Percentiles rank a stretch among this genome's conserved stretches.
phyloP scores from a whole-genome alignment of 2,113 vertebrate species.

The Tachycineta bicolor region DNA sequence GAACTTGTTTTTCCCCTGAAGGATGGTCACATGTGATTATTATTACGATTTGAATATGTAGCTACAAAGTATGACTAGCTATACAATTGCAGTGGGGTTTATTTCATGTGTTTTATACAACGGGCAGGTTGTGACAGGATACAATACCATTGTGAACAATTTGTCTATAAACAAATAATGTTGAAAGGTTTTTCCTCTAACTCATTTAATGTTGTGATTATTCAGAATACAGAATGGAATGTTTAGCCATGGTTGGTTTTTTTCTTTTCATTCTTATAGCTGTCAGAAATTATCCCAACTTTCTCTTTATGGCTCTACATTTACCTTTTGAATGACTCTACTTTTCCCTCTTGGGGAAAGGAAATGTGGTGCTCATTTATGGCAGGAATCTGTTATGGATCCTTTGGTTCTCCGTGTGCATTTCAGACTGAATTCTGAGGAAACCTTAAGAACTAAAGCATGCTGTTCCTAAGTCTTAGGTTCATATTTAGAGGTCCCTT shows the following conservation, averaged over 20 bases:
- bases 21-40: fast-evolving
- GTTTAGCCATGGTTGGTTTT: not conserved
- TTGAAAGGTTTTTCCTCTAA: not conserved
- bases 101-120: not conserved
- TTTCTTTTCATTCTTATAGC: not conserved
- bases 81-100: too few species aligned
- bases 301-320: not conserved
- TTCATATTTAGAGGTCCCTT: not conserved
- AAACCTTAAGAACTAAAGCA: not conserved
- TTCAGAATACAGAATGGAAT: not conserved
- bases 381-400: not conserved
- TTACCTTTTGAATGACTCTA: not conserved
- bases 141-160: not conserved
- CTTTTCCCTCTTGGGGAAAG: not conserved
- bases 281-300: not conserved
- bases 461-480: not conserved
- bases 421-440: not conserved
- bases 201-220: not conserved
- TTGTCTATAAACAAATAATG: not conserved
- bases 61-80: not conserved
- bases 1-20: not conserved
- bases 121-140: not conserved
- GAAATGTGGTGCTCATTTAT: not conserved
- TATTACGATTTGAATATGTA: not conserved
- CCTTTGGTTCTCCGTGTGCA: not conserved